Evolutionary conservation across 1,140 invertebrate genomes (phyloP), one percentile per base, ranked within the genome.

Genomic region (Platyscapa corneri): DNA sequence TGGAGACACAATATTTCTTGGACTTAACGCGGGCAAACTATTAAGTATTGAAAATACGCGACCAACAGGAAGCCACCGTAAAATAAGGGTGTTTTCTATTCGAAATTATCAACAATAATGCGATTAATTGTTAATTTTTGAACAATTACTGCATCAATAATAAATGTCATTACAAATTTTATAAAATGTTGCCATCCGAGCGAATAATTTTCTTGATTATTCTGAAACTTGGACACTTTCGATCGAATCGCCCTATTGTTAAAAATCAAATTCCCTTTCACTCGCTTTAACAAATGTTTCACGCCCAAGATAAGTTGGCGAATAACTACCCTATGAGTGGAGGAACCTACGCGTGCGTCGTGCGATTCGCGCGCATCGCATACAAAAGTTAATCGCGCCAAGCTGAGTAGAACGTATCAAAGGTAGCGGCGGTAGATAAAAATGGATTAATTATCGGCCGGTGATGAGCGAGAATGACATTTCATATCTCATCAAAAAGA

Each of bases 371-470:
- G 39, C 37, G 34, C 34, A 32, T 32, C 30, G 16, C 30, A 7
- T 12, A 67, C 14, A 67, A 67, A 34, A n/a, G 65, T 14, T 30
- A 30, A 67, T 34, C 34, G 34, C 34, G 67, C 37, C 3, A 72
- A 37, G 34, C 20, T 72, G 34, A 14, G 16, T 20, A 7, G 20
- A 72, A 23, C 67, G 20, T 72, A 72, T 72, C 14, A 39, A 72
- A 72, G 67, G 34, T 23, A 32, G 32, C 46, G 32, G 56, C 16
- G 5, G 72, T 49, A 37, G 84, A 65, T 75, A 67, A 67, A 77
- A 82, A 83, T 46, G 83, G 76, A 84, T 84, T 84, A 84, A 84
- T 84, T 84, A 84, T 78, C 75, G 83, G 30, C 8, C 60, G 83
- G 83, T 84, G 83, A 84, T 84, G 46, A 64, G 83, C 83, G 76